A percentile compares a stretch with the other conserved stretches of the same genome.
Conservation (phyloP, 1,140 invertebrate genomes). For the Lordiphosa clarofinis region DNA sequence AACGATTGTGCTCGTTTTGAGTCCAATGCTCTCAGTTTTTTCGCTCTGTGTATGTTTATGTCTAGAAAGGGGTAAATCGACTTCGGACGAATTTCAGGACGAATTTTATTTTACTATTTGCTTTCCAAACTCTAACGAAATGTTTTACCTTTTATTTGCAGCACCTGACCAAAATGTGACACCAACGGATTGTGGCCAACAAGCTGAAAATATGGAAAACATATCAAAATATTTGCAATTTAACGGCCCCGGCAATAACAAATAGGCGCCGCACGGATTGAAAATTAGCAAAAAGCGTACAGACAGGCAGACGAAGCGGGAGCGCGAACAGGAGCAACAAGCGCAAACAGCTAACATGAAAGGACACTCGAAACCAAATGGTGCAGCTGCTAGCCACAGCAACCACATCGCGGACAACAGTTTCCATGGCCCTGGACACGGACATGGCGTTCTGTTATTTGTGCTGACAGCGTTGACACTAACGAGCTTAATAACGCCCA, state of each 20-base stretch:
- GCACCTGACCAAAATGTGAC: constrained; percentile 36
- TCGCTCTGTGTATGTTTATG: no score
- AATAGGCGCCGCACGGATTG: constrained; percentile 33
- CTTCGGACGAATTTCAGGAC: no score
- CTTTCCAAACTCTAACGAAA: no score
- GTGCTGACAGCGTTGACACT: constrained; percentile 72
- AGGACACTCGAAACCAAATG: constrained; percentile 61
- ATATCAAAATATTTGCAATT: constrained; percentile 73
- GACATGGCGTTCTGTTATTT: constrained; percentile 65
- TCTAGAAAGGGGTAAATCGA: no score
- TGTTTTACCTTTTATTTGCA: not conserved
- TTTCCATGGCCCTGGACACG: constrained; percentile 27
- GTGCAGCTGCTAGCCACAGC: constrained; percentile 54
- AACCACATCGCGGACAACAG: constrained; percentile 17
- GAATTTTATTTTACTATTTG: no score
- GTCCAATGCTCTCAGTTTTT: no score
- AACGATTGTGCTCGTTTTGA: no score
- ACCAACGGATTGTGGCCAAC: constrained; percentile 1
- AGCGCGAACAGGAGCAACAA: constrained; percentile 12
- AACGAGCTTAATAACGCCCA: constrained; percentile 77
- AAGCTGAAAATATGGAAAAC: constrained; percentile 55
- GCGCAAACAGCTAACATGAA: constrained; percentile 45
- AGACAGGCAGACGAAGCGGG: not conserved
- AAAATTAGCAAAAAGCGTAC: constrained; percentile 48
- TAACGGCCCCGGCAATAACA: constrained; percentile 27